These are phyloP conservation scores for Gopherus evgoodei DNA, from an alignment of 2,113 vertebrate species.

Conservation along the genomic window DNA sequence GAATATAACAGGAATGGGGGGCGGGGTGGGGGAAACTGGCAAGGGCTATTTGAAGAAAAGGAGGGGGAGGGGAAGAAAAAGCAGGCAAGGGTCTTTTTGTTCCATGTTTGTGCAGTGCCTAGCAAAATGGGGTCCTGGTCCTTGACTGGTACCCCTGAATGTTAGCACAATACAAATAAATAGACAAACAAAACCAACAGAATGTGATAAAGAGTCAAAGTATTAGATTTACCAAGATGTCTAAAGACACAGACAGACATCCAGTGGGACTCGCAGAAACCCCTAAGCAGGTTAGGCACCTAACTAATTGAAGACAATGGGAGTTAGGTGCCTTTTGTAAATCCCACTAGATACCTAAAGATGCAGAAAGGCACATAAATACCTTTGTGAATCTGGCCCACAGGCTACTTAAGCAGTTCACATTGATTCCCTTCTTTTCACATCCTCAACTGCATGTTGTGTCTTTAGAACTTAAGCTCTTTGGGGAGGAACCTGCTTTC, in stretches of 20 bases:
- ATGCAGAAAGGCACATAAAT: not conserved
- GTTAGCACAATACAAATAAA: not conserved
- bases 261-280: not conserved
- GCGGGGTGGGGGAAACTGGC: not conserved
- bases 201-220: slow-evolving; percentile 35
- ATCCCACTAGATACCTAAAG: not conserved
- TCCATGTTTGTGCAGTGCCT: slow-evolving; percentile 10
- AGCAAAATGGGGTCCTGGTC: slow-evolving; percentile 23
- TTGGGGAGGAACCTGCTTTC: not conserved
- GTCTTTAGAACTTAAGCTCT: not conserved
- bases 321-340: not conserved
- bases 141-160: not conserved
- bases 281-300: not conserved
- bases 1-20: not conserved
- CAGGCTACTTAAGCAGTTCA: not conserved
- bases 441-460: not conserved
- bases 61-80: slow-evolving; percentile 4
- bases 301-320: not conserved
- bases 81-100: not conserved
- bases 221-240: slow-evolving; percentile 42
- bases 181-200: not conserved
- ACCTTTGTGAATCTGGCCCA: not conserved
- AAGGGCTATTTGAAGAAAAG: not conserved
- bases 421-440: not conserved
- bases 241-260: slow-evolving; percentile 32